These are phyloP conservation scores for Belonocnema kinseyi DNA, from an alignment of 1,140 invertebrate species.

Conservation along the genomic window DNA sequence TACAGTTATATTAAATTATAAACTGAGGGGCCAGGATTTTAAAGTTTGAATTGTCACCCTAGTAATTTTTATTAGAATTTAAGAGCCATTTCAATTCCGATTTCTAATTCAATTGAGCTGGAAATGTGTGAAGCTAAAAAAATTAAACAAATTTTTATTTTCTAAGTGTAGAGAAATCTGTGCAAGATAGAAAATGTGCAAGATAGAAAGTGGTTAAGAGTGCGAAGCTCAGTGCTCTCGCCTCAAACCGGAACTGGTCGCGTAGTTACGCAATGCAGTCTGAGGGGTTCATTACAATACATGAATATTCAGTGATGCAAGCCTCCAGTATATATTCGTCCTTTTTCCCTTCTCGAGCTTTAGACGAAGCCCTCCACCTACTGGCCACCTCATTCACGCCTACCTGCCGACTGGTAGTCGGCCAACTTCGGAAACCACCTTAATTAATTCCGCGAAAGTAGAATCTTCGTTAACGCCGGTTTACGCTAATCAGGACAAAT, in stretches of 20 bases:
- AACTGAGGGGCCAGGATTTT: too few relatives aligned
- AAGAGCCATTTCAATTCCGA: too few relatives aligned
- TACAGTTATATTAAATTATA: too few relatives aligned
- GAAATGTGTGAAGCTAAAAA: too few relatives aligned
- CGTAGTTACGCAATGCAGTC: constrained; percentile 51
- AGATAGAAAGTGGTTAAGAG: constrained; percentile 5
- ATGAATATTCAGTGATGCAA: constrained; percentile 72
- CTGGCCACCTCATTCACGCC: constrained; percentile 36
- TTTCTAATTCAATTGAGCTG: too few relatives aligned
- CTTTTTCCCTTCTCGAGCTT: constrained; percentile 48
- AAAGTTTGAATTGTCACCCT: too few relatives aligned
- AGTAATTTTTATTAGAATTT: too few relatives aligned
- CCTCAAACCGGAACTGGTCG: constrained; percentile 45
- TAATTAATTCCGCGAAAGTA: constrained; percentile 67
- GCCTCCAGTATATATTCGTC: constrained; percentile 49
- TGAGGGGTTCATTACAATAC: constrained; percentile 72
- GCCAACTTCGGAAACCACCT: constrained; percentile 57
- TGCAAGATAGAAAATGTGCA: background rate
- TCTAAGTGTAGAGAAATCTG: background rate
- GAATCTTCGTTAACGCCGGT: constrained; percentile 66
- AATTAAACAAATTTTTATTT: background rate
- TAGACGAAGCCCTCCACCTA: constrained; percentile 33
- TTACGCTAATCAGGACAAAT: constrained; percentile 65
- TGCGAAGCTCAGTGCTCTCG: constrained; percentile 14
- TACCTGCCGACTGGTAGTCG: constrained; percentile 34